Evolutionary conservation across 2,888 invertebrate species (phyloP), one percentile per base, ranked within the genome.

Genomic region (Schizotus pectinicornis): DNA sequence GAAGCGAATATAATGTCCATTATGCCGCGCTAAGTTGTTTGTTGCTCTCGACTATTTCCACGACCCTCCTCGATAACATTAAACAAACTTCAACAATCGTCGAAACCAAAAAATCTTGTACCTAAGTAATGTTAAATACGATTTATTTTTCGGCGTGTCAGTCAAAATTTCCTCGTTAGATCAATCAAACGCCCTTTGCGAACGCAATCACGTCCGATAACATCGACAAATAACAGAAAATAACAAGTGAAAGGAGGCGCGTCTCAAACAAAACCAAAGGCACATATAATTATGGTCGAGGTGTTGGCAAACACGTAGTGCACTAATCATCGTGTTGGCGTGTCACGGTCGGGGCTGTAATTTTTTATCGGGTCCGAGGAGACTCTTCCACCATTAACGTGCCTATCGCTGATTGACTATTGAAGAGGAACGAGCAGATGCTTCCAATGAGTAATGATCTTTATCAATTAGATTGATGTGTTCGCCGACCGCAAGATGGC

Each of bases 381-480:
- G 22, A 22, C 5, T 22, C 22, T 22, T 43, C 59, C 47, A 51
- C 59, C 59, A 59, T 55, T 59, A 59, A 53, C 59, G 45, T 45
- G 33, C 55, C 38, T 59, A 50, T 59, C 55, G 67, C 67, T 72
- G 73, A 73, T 73, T 70, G 71, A 72, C 70, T 70, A 69, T 72
- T 72, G 69, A 74, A 67, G 67, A 65, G 68, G 72, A 71, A 72
- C 67, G 64, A 59, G 65, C 74, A 74, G 75, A 75, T 74, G 75
- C 72, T 72, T 69, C 70, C 72, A 75, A 76, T 76, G 76, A 76
- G 69, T 75, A 73, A 76, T 75, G 76, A 75, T 75, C 73, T 72
- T 75, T 76, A 76, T 76, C 76, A 75, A 74, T 74, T 75, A 73
- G 71, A 74, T 72, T 74, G 72, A 74, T 74, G 74, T 63, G 67